A percentile compares a stretch with the other conserved stretches of the same genome.
Conservation (phyloP, 92 coral and sea anemone genomes). For the Actinostola sp. region DNA sequence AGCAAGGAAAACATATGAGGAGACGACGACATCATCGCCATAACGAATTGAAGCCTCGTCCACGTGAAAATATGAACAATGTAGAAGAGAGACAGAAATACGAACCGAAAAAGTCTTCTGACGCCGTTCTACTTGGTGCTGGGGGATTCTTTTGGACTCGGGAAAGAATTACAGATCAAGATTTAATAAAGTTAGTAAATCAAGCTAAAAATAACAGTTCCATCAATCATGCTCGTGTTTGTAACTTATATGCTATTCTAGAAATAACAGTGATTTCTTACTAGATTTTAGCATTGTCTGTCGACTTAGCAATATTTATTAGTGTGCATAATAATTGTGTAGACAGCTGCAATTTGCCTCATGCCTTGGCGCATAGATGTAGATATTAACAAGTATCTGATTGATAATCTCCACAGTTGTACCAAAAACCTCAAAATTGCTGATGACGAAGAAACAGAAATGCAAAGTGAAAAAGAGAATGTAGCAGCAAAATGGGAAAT, state of each 20-base stretch:
- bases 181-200: conserved; percentile 67
- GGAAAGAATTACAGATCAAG: conserved; percentile 89
- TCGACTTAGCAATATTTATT: too few species aligned
- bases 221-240: not conserved
- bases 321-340: too few species aligned
- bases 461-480: conserved; percentile 23
- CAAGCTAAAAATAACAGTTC: not conserved
- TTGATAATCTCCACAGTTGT: conserved; percentile 47
- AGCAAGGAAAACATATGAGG: conserved; percentile 48
- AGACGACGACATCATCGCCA: conserved; percentile 46
- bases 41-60: conserved; percentile 34
- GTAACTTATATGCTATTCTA: not conserved
- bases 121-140: conserved; percentile 54
- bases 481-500: conserved; percentile 72
- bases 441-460: conserved; percentile 55
- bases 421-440: conserved; percentile 52
- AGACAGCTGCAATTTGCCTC: too few species aligned
- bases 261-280: too few species aligned
- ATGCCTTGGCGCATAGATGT: too few species aligned
- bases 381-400: too few species aligned
- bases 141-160: conserved; percentile 75
- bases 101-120: conserved; percentile 16
- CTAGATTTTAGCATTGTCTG: too few species aligned
- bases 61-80: conserved; percentile 15
- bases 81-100: conserved; percentile 1